Conservation (phyloP, 2,888 invertebrate genomes). For the Melanargia galathea region DNA sequence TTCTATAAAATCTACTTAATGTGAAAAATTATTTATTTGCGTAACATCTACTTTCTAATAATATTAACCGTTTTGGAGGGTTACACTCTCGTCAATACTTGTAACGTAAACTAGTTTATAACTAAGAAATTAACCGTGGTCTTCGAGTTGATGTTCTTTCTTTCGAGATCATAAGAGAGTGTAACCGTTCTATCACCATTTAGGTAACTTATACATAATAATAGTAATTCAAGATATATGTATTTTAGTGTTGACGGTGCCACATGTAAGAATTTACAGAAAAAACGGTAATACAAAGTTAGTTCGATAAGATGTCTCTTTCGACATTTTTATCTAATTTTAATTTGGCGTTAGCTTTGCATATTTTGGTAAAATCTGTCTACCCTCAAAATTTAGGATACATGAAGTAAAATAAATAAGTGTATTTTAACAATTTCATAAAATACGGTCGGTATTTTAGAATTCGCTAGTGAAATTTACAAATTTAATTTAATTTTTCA, state of each 20-base stretch:
- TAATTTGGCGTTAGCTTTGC: conserved; percentile 1
- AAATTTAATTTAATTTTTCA: not conserved
- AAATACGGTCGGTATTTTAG: not conserved
- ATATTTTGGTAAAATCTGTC: not conserved
- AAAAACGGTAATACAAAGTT: not conserved
- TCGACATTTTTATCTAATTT: not conserved
- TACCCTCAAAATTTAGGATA: not conserved
- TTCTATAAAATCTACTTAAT: conserved; percentile 28
- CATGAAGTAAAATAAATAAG: not conserved
- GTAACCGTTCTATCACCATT: not conserved
- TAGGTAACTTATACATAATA: not conserved
- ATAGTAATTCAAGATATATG: not conserved
- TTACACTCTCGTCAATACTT: conserved; percentile 5
- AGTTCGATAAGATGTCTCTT: not conserved
- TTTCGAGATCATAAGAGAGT: conserved; percentile 1
- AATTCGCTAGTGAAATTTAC: not conserved
- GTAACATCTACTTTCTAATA: conserved; percentile 21
- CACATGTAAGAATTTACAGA: not conserved
- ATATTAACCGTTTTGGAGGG: conserved; percentile 13
- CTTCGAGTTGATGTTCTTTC: not conserved
- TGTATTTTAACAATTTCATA: not conserved
- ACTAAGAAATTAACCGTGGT: not conserved
- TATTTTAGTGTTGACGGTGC: not conserved
- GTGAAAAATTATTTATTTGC: conserved; percentile 27
- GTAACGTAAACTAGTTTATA: not conserved